A percentile compares a stretch with the other conserved stretches of the same genome.
Conservation (phyloP, 2,888 invertebrate genomes). For the Drosophila mayaguana region DNA sequence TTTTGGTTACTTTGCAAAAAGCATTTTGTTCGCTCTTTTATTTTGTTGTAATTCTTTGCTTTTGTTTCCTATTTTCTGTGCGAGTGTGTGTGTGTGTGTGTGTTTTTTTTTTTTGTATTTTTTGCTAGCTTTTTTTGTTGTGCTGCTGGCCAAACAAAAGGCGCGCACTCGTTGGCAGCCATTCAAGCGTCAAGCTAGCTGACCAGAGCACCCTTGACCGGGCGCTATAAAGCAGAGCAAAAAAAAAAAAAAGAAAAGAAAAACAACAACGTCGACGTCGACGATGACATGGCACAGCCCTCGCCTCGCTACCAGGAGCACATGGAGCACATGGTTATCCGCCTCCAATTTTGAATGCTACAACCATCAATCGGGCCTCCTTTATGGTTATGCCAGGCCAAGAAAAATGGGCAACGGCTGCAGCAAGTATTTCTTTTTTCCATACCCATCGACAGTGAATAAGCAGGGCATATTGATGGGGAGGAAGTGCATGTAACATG, state of each 20-base stretch:
- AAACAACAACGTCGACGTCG: background rate
- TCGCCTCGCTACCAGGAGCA: conserved; percentile 10
- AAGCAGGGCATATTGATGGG: background rate
- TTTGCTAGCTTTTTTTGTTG: conserved; percentile 21
- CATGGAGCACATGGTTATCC: conserved; percentile 28
- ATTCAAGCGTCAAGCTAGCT: conserved; percentile 77
- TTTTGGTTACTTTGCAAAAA: conserved; percentile 78
- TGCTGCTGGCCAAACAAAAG: conserved; percentile 70
- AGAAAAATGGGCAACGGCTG: conserved; percentile 61
- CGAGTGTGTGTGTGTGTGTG: no score
- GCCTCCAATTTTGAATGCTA: conserved; percentile 71
- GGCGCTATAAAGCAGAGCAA: conserved; percentile 66
- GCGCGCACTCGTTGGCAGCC: conserved; percentile 74
- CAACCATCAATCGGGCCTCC: conserved; percentile 71
- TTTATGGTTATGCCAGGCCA: conserved; percentile 72
- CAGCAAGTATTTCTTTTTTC: conserved; percentile 31
- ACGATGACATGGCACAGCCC: conserved; percentile 30
- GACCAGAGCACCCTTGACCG: conserved; percentile 76
- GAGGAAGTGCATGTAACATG: background rate
- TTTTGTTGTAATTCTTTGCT: conserved; percentile 33
- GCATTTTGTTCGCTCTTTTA: conserved; percentile 57
- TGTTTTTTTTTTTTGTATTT: conserved; percentile 17
- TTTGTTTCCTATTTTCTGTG: conserved; percentile 33
- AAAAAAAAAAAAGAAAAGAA: conserved; percentile 10
- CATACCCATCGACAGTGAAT: background rate